A percentile compares a stretch with the other conserved stretches of the same genome.
phyloP scores from a whole-genome alignment of 2,797 vertebrate species.

The Acanthiza pusilla region DNA sequence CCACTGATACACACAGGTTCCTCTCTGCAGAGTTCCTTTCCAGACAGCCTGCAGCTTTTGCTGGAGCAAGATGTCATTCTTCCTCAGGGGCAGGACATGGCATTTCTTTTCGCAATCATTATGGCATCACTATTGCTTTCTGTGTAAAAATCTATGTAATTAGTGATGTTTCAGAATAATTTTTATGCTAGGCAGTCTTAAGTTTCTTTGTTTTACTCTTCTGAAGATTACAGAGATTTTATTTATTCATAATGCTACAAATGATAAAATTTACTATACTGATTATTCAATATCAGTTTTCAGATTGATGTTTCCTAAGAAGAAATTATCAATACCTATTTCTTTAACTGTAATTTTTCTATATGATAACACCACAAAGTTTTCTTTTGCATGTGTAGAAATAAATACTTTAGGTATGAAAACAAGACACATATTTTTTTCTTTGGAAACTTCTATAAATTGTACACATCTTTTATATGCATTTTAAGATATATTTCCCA shows the following conservation, averaged over 20 bases:
- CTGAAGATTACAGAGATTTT: background rate
- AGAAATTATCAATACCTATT: background rate
- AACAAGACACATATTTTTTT: background rate
- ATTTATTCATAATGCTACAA: background rate
- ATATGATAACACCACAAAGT: background rate
- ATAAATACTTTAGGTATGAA: background rate
- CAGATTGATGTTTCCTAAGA: background rate
- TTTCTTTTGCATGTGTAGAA: background rate
- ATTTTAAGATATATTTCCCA: background rate
- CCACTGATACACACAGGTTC: fast-evolving
- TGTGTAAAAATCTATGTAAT: background rate
- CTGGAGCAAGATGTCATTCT: background rate
- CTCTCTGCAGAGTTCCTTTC: background rate
- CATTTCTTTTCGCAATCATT: background rate
- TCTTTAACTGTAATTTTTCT: background rate
- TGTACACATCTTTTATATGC: background rate
- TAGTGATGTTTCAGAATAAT: background rate
- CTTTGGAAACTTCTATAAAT: background rate
- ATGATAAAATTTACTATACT: background rate
- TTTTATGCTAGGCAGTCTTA: background rate
- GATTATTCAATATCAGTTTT: background rate
- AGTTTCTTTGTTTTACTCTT: background rate
- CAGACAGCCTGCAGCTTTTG: background rate
- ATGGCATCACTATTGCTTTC: background rate
- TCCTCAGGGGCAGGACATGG: background rate